Evolutionary conservation across 2,888 invertebrate genomes (phyloP).

Genomic region (Chouioia cunea): DNA sequence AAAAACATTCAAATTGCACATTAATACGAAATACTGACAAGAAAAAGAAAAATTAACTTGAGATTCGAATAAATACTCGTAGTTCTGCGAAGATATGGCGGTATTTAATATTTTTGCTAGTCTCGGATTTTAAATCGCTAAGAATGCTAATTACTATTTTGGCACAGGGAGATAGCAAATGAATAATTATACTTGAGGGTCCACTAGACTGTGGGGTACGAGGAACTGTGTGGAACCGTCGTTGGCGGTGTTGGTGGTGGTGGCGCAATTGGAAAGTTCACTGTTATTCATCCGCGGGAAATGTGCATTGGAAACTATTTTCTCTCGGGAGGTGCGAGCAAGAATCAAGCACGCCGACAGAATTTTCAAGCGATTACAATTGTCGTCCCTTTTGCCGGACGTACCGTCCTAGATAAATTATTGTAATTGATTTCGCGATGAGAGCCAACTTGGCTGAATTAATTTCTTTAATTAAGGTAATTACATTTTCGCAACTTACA

Average conservation of each 20-base stretch:
- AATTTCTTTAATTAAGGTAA: background rate
- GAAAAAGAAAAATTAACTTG: no score
- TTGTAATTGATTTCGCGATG: background rate
- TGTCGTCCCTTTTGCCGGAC: background rate
- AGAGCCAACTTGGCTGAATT: background rate
- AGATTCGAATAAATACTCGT: no score
- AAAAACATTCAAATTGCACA: no score
- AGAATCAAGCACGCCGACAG: no score
- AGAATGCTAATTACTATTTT: slow-evolving; percentile 46
- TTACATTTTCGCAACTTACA: no score
- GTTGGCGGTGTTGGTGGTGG: background rate
- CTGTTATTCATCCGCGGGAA: slow-evolving; percentile 31
- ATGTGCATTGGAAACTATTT: slow-evolving; percentile 12
- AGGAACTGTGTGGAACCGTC: no score
- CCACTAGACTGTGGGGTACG: slow-evolving; percentile 25
- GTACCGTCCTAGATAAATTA: background rate
- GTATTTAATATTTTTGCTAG: background rate
- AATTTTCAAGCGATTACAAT: background rate
- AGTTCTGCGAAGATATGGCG: no score
- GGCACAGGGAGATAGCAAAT: slow-evolving; percentile 43
- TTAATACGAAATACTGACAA: no score
- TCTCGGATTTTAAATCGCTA: slow-evolving; percentile 24
- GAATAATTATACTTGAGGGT: slow-evolving; percentile 47
- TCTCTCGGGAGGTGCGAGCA: background rate
- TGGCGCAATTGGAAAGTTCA: slow-evolving; percentile 36